Evolutionary conservation across 2,888 invertebrate genomes (phyloP).

Genomic region (Agonopterix arenella): DNA sequence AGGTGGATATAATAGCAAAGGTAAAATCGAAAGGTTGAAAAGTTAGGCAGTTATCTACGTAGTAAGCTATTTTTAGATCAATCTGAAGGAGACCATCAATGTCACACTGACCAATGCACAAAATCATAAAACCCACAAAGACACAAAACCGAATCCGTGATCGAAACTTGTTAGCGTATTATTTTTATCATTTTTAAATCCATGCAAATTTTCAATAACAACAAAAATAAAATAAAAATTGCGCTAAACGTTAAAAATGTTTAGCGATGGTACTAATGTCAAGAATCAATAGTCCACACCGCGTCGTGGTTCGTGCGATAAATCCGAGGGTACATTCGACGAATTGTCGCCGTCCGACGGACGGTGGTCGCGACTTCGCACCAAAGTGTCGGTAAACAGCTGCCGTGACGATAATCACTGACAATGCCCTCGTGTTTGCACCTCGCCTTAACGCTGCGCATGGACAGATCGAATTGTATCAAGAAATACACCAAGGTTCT

Average conservation of each 20-base stretch:
- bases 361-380: slow-evolving; percentile 74
- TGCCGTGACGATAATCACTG: slow-evolving; percentile 67
- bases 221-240: slow-evolving; percentile 4
- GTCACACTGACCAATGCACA: too few relatives aligned
- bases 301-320: slow-evolving; percentile 29
- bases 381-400: slow-evolving; percentile 67
- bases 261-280: slow-evolving; percentile 37
- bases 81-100: too few relatives aligned
- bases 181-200: not conserved
- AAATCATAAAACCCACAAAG: too few relatives aligned
- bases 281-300: slow-evolving; percentile 33
- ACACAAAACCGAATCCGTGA: too few relatives aligned
- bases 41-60: too few relatives aligned
- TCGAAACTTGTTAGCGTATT: too few relatives aligned
- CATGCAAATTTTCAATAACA: slow-evolving; percentile 1
- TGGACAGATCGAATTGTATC: slow-evolving; percentile 31
- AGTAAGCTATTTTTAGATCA: too few relatives aligned
- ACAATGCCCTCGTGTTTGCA: slow-evolving; percentile 61
- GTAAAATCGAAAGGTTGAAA: too few relatives aligned
- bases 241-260: slow-evolving; percentile 45
- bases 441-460: slow-evolving; percentile 47
- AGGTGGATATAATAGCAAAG: too few relatives aligned
- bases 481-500: slow-evolving; percentile 29
- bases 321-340: slow-evolving; percentile 49
- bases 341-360: slow-evolving; percentile 49